These are phyloP conservation scores for Aleiodes alternator DNA, from an alignment of 2,888 invertebrate species.

Conservation along the genomic window DNA sequence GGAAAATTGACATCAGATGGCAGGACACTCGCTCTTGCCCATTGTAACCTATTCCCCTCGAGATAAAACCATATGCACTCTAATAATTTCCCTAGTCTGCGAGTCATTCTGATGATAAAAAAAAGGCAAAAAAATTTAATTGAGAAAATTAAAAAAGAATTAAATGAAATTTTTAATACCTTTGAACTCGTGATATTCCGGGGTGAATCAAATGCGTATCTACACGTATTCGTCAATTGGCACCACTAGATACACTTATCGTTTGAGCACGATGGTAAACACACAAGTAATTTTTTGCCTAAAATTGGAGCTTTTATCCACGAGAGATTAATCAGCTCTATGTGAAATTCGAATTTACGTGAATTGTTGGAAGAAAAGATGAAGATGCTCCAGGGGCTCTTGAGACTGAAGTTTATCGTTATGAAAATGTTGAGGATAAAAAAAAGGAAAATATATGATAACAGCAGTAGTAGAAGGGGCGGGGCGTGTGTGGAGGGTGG, in stretches of 20 bases:
- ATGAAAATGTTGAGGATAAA: conserved; percentile 7
- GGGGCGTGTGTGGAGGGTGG: not conserved
- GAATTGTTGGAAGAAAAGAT: not conserved
- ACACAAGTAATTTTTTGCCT: not conserved
- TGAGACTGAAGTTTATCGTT: conserved; percentile 20
- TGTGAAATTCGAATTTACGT: not conserved
- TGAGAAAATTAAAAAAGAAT: not conserved
- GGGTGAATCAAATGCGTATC: not conserved
- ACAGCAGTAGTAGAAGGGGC: not conserved
- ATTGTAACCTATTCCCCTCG: conserved; percentile 28
- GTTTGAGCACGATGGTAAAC: not conserved
- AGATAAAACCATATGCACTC: not conserved
- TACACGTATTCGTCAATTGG: conserved; percentile 6
- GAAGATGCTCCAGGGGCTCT: not conserved
- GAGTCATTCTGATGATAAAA: not conserved
- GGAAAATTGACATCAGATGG: conserved; percentile 32
- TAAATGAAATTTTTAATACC: not conserved
- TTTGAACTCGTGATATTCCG: not conserved
- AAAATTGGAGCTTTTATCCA: too few relatives aligned
- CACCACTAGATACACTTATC: conserved; percentile 7
- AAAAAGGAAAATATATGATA: conserved; percentile 15
- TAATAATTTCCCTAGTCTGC: not conserved
- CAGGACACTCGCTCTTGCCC: conserved; percentile 23
- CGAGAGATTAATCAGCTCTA: not conserved
- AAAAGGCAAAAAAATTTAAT: not conserved